These are phyloP conservation scores for Candoia aspera DNA, from an alignment of 2,113 vertebrate species.

Conservation along the genomic window DNA sequence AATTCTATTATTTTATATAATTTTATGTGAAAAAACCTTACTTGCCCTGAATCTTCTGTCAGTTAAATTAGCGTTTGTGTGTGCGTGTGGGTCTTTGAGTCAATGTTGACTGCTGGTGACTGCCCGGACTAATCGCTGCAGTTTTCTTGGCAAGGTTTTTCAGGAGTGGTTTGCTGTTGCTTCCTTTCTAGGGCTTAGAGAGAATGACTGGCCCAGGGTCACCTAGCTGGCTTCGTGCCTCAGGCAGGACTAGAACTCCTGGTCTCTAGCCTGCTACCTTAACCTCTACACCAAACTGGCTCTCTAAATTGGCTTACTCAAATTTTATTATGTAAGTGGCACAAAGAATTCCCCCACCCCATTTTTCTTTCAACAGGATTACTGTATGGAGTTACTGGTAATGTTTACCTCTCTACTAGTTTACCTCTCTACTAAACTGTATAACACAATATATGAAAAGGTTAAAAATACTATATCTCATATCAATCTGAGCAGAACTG, in stretches of 20 bases:
- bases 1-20: neutral
- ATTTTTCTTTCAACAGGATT: slow-evolving; percentile 6
- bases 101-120: neutral
- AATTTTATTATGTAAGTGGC: neutral
- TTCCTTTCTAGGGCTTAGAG: neutral
- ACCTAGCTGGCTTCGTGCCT: neutral
- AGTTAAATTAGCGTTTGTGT: neutral
- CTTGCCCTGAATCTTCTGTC: neutral
- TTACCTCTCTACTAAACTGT: neutral
- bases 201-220: neutral
- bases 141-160: neutral
- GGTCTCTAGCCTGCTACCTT: neutral
- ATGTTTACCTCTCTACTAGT: slow-evolving; percentile 36
- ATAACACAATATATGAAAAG: slow-evolving; percentile 20
- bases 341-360: neutral
- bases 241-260: neutral
- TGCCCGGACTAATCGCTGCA: neutral
- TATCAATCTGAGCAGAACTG: slow-evolving; percentile 40
- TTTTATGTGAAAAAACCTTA: neutral
- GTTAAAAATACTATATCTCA: slow-evolving; percentile 47
- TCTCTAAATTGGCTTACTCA: slow-evolving; percentile 11
- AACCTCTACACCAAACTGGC: neutral
- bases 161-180: neutral
- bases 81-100: neutral
- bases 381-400: neutral